phyloP scores from a whole-genome alignment of 1,140 invertebrate species.

The Eumeta japonica region DNA sequence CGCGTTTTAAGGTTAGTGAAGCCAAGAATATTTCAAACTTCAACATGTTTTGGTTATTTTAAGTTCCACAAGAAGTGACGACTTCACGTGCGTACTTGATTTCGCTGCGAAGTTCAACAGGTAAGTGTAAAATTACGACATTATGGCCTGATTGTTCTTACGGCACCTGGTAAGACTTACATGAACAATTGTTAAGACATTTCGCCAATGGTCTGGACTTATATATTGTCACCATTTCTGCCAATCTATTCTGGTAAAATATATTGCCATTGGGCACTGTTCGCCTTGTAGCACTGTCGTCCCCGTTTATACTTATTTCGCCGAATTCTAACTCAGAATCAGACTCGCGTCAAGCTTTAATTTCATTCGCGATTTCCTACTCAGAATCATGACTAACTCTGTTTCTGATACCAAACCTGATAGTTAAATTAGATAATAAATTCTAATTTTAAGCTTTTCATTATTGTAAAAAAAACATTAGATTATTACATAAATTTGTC shows the following conservation, averaged over 20 bases:
- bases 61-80: neutral
- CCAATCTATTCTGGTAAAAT: neutral
- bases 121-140: neutral
- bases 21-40: neutral
- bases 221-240: neutral
- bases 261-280: neutral
- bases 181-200: neutral
- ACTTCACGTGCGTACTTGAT: neutral
- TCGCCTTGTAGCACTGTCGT: neutral
- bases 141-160: neutral
- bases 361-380: neutral
- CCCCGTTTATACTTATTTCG: neutral
- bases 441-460: neutral
- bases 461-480: neutral
- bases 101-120: neutral
- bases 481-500: neutral
- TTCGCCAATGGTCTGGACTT: too few relatives aligned
- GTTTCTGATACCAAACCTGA: too few relatives aligned
- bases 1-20: neutral
- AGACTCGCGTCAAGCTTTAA: neutral
- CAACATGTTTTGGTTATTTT: neutral
- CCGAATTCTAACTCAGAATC: neutral
- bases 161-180: too few relatives aligned
- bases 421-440: neutral
- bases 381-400: neutral